Base-by-base conservation (phyloP, 2,888 invertebrate genomes). In the Aproaerema taeniolella region DNA sequence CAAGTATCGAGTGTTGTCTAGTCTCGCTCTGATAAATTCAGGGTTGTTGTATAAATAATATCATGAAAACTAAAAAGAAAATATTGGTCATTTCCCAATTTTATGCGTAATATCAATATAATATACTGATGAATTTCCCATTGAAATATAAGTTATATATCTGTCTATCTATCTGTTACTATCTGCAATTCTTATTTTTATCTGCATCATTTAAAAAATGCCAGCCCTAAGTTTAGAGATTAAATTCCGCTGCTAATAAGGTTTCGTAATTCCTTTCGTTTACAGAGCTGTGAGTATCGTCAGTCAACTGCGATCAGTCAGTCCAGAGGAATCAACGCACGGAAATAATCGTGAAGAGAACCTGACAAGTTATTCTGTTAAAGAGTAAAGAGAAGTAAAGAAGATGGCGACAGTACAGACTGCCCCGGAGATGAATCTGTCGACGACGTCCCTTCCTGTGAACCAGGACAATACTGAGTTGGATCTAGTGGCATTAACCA, bases 341-440 rank as follows among this genome's bases (percentile, higher is more conserved):
- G 29, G 20, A 26, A 30, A 9, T 8, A 6, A 20, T 7, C n/a
- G n/a, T 20, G n/a, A 26, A 26, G 8, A 3, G 26, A 26, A 2
- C n/a, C 26, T 9, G 26, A 26, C n/a, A n/a, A n/a, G n/a, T n/a
- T n/a, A n/a, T n/a, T 11, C 7, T 12, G n/a, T n/a, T n/a, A n/a
- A n/a, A n/a, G 28, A 30, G 45, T 31, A 39, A 20, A 20, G 32
- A 43, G 24, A 31, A 24, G 30, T 42, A 40, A 39, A 49, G 29
- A 61, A 56, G 45, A 86, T 86, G 86, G 78, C 86, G 26, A 72
- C 80, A 36, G 71, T 85, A 28, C 83, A 83, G 62, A 58, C 70
- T 37, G 59, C 68, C 30, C 63, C 70, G 25, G 79, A 80, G 41
- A 67, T 80, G 42, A 79, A 53, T 45, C 69, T 83, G 33, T 51